Base-by-base conservation (phyloP, 2,113 vertebrate genomes). In the Montifringilla adamsi region DNA sequence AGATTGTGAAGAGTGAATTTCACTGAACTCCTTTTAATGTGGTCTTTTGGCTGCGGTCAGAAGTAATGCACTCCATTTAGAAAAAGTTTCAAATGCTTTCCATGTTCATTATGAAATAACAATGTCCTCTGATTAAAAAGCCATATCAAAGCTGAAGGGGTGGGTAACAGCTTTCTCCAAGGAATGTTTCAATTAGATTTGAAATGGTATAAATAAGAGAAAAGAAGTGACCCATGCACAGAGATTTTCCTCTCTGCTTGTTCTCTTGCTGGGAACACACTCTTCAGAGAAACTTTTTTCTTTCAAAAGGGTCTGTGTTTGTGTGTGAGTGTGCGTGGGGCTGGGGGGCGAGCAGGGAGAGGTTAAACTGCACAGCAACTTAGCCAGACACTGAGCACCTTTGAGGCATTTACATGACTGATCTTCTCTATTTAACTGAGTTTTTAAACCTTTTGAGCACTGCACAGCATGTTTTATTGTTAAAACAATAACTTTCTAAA, bases 81-180 rank as follows among this genome's bases (percentile, higher is more conserved):
- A 95, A 94, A 97, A 90, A 83, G 55, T 91, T 95, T 97, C 94
- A 96, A 96, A 95, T 95, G 82, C 67, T 95, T 94, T 89, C 95
- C 55, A 20, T 79, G 37, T 86, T 95, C 96, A 86, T 84, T 96
- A 94, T 93, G 80, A 94, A 87, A 94, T 63, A 94, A 96, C 70
- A 95, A 90, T 95, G 84, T 68, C 79, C 88, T 90, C 93, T 98
- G 97, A 97, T 97, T 97, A 96, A 97, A 97, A 97, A 97, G 52
- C 77, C 70, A 28, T 91, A 96, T 97, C 94, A 92, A 94, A 96
- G 93, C 81, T 70, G 56, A 82, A 92, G 84, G 82, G 63, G 31
- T 72, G 88, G 62, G 52, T 73, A 91, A 56, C 10, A 44, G 58
- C 56, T 96, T 92, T 95, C 88, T 94, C 84, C 59, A 96, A 97